A percentile compares a stretch with the other conserved stretches of the same genome.
Evolutionary conservation across 2,888 invertebrate species (phyloP).

Genomic region (Empis livida): DNA sequence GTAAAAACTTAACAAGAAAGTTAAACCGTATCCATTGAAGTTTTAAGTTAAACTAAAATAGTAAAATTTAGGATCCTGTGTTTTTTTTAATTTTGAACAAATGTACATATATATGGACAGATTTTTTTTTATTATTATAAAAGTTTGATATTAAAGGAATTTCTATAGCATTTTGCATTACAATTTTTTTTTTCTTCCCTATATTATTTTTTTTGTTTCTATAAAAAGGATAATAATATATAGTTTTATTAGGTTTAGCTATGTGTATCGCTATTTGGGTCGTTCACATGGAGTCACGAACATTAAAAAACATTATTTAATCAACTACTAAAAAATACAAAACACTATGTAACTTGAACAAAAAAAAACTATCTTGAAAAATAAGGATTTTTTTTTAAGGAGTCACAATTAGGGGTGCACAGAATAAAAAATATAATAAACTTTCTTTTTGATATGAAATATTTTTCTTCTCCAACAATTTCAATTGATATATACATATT

Average conservation of each 20-base stretch:
- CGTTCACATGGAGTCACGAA: slow-evolving; percentile 28
- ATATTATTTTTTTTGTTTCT: not conserved
- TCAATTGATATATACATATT: not conserved
- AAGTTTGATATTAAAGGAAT: not conserved
- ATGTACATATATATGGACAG: too few relatives aligned
- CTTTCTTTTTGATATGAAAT: too few relatives aligned
- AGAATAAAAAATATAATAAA: too few relatives aligned
- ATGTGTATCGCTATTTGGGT: slow-evolving; percentile 26
- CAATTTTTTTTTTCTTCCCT: not conserved
- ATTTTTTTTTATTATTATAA: too few relatives aligned
- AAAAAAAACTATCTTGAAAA: slow-evolving; percentile 5
- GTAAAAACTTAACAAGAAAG: too few relatives aligned
- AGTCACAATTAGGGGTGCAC: slow-evolving; percentile 15
- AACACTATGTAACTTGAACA: slow-evolving; percentile 6
- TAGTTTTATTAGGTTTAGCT: not conserved
- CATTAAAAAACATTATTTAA: slow-evolving; percentile 4
- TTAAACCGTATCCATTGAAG: not conserved
- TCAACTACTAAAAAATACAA: slow-evolving; percentile 3
- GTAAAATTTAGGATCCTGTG: not conserved
- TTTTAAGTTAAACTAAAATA: not conserved
- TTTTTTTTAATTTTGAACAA: too few relatives aligned
- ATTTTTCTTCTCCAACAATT: too few relatives aligned
- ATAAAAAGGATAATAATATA: slow-evolving; percentile 6
- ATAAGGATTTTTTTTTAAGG: not conserved
- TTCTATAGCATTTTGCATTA: not conserved